A percentile compares a stretch with the other conserved stretches of the same genome.
phyloP scores from a whole-genome alignment of 2,888 invertebrate species.

The Halictus quadricinctus region DNA sequence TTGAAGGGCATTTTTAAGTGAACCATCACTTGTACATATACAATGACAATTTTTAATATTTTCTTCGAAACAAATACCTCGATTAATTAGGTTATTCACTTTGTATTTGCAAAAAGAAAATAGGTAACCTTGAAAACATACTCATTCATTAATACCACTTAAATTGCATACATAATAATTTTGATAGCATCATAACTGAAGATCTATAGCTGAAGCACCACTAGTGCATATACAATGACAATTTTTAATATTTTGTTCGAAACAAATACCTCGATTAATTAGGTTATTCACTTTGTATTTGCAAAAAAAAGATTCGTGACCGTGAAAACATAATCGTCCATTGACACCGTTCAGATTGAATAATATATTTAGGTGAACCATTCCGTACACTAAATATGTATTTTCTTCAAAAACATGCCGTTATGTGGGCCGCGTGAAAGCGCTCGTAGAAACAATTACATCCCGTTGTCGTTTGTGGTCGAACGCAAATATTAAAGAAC shows the following conservation, averaged over 20 bases:
- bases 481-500: conserved; percentile 35
- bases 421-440: background rate
- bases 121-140: no score
- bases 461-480: background rate
- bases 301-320: background rate
- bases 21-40: no score
- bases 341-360: background rate
- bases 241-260: background rate
- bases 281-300: background rate
- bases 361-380: background rate
- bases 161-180: no score
- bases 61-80: no score
- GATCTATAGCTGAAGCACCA: background rate
- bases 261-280: background rate
- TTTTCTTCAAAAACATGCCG: background rate
- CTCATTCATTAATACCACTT: no score
- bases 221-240: background rate
- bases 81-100: no score
- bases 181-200: no score
- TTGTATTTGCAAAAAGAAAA: no score
- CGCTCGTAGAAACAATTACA: background rate
- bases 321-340: no score
- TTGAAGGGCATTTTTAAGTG: no score
- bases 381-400: background rate
- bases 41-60: no score